These are phyloP conservation scores for Zaprionus vittiger DNA, from an alignment of 1,140 invertebrate genomes.

Conservation along the genomic window DNA sequence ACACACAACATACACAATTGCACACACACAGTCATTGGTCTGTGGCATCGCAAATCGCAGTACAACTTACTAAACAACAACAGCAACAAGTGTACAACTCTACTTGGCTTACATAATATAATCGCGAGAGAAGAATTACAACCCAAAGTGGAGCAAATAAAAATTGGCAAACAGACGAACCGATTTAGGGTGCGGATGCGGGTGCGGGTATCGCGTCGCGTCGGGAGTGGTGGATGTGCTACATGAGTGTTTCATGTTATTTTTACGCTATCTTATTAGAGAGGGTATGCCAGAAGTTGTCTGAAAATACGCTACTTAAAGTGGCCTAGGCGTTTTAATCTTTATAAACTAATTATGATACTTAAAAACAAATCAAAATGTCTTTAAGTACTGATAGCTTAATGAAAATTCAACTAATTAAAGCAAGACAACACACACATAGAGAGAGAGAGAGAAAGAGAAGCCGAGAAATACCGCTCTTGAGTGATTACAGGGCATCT, in stretches of 20 bases:
- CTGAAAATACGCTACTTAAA: background rate
- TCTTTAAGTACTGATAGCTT: background rate
- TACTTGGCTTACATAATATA: slow-evolving; percentile 45
- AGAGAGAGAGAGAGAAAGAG: background rate
- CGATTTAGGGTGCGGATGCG: background rate
- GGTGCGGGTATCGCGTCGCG: background rate
- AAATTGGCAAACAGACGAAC: slow-evolving; percentile 56
- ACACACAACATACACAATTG: background rate
- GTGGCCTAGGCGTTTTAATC: background rate
- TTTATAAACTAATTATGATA: background rate
- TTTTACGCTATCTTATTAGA: background rate
- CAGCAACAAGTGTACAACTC: slow-evolving; percentile 30
- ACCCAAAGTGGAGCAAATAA: slow-evolving; percentile 58
- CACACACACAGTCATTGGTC: slow-evolving; percentile 19
- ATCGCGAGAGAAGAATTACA: slow-evolving; percentile 58
- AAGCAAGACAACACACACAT: background rate
- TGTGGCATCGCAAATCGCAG: slow-evolving; percentile 52
- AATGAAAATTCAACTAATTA: background rate
- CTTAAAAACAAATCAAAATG: background rate
- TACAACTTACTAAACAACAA: slow-evolving; percentile 37
- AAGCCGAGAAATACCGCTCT: background rate
- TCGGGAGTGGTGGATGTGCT: slow-evolving; percentile 4
- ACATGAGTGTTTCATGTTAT: slow-evolving; percentile 27
- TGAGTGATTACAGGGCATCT: background rate
- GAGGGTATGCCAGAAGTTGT: background rate